phyloP scores from a whole-genome alignment of 2,113 vertebrate species.

The Chitala chitala region DNA sequence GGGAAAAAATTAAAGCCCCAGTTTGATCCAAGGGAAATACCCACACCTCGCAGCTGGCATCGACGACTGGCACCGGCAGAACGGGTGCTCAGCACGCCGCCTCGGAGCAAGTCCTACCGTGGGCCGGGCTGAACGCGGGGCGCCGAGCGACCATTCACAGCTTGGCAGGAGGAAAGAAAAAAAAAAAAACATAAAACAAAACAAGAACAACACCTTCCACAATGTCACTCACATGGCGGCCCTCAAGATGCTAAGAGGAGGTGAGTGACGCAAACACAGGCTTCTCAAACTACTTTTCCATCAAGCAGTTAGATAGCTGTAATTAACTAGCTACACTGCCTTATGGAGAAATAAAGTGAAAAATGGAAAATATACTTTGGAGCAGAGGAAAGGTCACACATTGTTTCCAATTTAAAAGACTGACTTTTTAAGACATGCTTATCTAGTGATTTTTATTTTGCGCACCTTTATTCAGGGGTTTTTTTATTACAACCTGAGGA shows the following conservation, averaged over 20 bases:
- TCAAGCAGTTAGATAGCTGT: neutral
- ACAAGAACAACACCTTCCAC: constrained; percentile 3
- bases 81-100: neutral
- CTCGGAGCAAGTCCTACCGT: too few relatives aligned
- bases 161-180: constrained; percentile 7
- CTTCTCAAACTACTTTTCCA: too few relatives aligned
- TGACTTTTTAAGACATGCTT: too few relatives aligned
- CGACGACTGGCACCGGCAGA: neutral
- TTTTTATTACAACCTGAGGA: too few relatives aligned
- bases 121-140: neutral
- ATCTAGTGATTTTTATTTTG: too few relatives aligned
- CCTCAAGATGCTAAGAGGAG: too few relatives aligned
- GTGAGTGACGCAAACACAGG: too few relatives aligned
- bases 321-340: neutral
- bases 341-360: neutral
- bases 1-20: neutral
- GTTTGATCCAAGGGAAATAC: constrained; percentile 14
- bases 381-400: too few relatives aligned
- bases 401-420: neutral
- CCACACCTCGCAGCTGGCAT: neutral
- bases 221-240: neutral
- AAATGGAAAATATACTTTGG: neutral
- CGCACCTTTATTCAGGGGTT: too few relatives aligned
- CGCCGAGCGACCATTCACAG: neutral
- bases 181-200: too few relatives aligned